Evolutionary conservation across 2,113 vertebrate species (phyloP), one percentile per base, ranked within the genome.

Genomic region (Stictonetta naevosa): DNA sequence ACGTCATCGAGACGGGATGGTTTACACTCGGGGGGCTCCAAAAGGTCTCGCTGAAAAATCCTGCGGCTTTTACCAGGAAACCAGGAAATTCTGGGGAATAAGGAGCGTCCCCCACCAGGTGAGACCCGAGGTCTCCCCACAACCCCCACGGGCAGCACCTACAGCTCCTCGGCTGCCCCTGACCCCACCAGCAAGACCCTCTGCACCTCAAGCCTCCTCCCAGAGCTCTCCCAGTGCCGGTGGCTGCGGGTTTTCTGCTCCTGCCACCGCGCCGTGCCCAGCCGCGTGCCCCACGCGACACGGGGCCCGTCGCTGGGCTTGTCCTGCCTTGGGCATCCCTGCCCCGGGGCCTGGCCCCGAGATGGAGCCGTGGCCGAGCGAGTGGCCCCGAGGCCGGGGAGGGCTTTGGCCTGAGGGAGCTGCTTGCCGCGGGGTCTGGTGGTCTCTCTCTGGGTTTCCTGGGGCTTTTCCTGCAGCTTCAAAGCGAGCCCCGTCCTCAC

Each of bases 11-110:
- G 29, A 8, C 3, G 25, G 29, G 58, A 56, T 19, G 8, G 5
- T 31, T 52, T 29, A 18, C 60, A 8, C 40, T 38, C 38, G 8
- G 38, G 38, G 40, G n/a, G 29, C 46, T 83, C 63, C 25, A 13
- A 53, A 52, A 55, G 23, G 9, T 29, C 50, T 12, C 36, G 75
- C 44, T 73, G 85, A 85, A 92, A 79, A 68, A 16, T 52, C 42
- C 66, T 2, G 21, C 0, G 2, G 25, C 26, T 42, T 53, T 46
- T 8, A 1, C 1, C 1, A 0, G 44, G 36, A 13, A 42, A 53
- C 26, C 2, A 3, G 56, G 63, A 26, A 60, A 15, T 26, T 36
- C 38, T 55, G 55, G 21, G 22, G n/a, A 33, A 29, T 2, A 11
- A 31, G 56, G 76, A 44, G 36, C 28, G 15, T 53, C 59, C 60